Evolutionary conservation across 2,113 vertebrate species (phyloP).

Genomic region (Nerophis ophidion): DNA sequence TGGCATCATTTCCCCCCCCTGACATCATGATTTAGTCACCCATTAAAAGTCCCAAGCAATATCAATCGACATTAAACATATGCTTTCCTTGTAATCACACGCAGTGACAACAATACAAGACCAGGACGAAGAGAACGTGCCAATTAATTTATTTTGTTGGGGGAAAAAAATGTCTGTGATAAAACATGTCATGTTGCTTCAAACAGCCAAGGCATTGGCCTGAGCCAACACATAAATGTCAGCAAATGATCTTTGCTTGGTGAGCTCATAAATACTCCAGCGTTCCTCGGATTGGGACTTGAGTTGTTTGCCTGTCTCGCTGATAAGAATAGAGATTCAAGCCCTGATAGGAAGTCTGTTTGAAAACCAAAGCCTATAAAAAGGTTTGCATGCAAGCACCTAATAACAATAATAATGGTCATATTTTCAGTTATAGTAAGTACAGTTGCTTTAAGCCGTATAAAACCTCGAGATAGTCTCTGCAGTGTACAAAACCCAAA

Average conservation of each 20-base stretch:
- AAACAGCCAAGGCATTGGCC: not conserved
- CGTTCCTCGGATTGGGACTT: conserved; percentile 32
- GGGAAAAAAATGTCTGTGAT: conserved; percentile 7
- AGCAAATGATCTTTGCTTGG: conserved; percentile 25
- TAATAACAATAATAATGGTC: too few species aligned
- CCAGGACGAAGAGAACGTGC: not conserved
- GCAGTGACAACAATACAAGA: conserved; percentile 1
- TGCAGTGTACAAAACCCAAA: too few species aligned
- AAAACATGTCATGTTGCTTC: conserved; percentile 8
- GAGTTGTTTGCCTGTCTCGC: conserved; percentile 52
- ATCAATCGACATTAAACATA: conserved; percentile 11
- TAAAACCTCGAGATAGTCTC: too few species aligned
- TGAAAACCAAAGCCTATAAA: conserved; percentile 5
- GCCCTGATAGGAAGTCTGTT: conserved; percentile 35
- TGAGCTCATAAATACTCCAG: conserved; percentile 40
- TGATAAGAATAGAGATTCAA: conserved; percentile 46
- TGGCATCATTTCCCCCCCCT: conserved; percentile 18
- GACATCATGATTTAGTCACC: conserved; percentile 22
- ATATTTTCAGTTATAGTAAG: too few species aligned
- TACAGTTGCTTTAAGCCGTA: too few species aligned
- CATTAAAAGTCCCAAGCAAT: conserved; percentile 33
- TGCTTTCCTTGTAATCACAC: conserved; percentile 9
- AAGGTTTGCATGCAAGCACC: too few species aligned
- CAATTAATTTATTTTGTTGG: conserved; percentile 16
- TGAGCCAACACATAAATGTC: not conserved